Percentiles rank a stretch among this genome's conserved stretches.
Conservation (phyloP, 2,888 invertebrate genomes). For the Orchesella flavescens region DNA sequence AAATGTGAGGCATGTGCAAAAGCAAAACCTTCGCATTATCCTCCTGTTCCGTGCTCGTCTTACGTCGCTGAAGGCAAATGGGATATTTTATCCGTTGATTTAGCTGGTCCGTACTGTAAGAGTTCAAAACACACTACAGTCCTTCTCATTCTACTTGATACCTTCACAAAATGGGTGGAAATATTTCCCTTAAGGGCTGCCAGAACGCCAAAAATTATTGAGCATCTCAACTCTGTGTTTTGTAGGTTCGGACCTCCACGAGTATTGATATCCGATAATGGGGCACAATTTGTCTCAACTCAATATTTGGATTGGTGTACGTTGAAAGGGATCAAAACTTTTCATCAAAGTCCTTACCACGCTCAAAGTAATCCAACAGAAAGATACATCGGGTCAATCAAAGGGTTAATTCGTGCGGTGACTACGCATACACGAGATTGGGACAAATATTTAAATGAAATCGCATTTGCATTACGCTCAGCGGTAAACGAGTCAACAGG, state of each 20-base stretch:
- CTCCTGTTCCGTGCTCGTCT: not conserved
- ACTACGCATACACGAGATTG: too few relatives aligned
- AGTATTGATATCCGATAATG: constrained; percentile 41
- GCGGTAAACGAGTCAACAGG: not conserved
- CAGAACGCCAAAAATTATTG: not conserved
- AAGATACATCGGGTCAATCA: too few relatives aligned
- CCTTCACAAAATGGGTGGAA: constrained; percentile 54
- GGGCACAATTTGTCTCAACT: too few relatives aligned
- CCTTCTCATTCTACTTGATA: constrained; percentile 41
- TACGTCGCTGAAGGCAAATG: too few relatives aligned
- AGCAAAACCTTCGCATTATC: constrained; percentile 16
- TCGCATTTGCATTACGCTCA: not conserved
- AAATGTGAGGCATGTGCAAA: too few relatives aligned
- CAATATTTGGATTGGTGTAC: too few relatives aligned
- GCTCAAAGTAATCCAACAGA: too few relatives aligned
- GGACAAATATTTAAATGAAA: too few relatives aligned
- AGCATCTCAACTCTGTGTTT: constrained; percentile 17
- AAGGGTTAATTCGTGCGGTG: too few relatives aligned
- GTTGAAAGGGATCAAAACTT: too few relatives aligned
- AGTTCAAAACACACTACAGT: constrained; percentile 15
- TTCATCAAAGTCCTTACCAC: too few relatives aligned
- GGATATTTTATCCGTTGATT: too few relatives aligned
- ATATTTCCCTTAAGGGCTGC: constrained; percentile 41
- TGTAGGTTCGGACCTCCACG: constrained; percentile 38
- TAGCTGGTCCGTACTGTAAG: not conserved